Evolutionary conservation across 2,797 vertebrate genomes (phyloP).

Genomic region (Cygnus olor): DNA sequence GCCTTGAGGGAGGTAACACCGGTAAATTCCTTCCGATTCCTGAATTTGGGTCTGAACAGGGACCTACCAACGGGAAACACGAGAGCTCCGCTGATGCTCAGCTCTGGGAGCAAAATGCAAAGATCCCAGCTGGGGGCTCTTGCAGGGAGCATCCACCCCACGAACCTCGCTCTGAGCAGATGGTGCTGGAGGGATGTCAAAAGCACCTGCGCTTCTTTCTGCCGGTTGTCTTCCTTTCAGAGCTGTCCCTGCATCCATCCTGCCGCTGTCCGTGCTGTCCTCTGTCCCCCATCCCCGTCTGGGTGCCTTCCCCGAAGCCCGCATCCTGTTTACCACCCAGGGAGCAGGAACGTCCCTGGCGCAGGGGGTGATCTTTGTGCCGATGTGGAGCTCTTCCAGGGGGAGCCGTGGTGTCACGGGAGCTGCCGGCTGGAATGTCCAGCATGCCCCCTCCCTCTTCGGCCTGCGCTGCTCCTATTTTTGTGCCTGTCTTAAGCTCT

Average conservation of each 20-base stretch:
- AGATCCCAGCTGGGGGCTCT: neutral
- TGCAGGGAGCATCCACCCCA: neutral
- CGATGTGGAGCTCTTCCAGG: neutral
- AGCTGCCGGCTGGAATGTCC: neutral
- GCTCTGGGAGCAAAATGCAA: neutral
- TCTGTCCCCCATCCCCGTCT: neutral
- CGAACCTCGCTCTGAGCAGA: neutral
- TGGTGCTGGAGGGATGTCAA: neutral
- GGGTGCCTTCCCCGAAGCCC: neutral
- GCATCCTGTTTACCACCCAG: neutral
- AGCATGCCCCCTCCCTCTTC: neutral
- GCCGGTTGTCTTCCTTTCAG: neutral
- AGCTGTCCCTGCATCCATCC: neutral
- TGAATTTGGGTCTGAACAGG: neutral
- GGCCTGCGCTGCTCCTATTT: slow-evolving; percentile 26
- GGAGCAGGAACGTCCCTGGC: slow-evolving; percentile 19
- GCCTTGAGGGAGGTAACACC: neutral
- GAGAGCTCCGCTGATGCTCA: neutral
- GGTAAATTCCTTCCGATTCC: neutral
- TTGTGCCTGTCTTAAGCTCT: neutral
- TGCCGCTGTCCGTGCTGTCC: neutral
- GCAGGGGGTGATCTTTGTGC: neutral
- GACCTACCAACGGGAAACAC: neutral
- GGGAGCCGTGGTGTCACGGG: neutral
- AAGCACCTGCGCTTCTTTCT: neutral